Base-by-base conservation (phyloP, 2,113 vertebrate species). In the Cynopterus brachyotis region DNA sequence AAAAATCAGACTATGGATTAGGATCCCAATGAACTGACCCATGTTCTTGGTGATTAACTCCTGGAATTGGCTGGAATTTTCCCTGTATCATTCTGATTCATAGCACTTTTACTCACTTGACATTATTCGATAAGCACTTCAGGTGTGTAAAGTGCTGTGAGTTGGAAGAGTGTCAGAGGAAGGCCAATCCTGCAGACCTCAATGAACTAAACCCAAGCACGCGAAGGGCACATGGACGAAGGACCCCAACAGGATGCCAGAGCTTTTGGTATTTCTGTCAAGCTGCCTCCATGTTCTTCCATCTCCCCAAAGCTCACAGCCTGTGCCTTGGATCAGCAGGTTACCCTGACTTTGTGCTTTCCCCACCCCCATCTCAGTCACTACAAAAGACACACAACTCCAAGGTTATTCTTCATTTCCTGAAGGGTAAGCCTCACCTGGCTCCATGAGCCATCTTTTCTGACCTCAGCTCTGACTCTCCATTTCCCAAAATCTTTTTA, bases 221-320 rank as follows among this genome's bases (percentile, higher is more conserved):
- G 50, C 15, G 37, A 78, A 78, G 5, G 15, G 5, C 11, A 42
- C 0, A 0, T 12, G 55, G 40, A 17, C 1, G 16, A 11, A 1
- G 10, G 17, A 12, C 45, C 53, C 67, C 35, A 64, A 0, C 1
- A 60, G 17, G 16, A 37, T 9, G 45, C 13, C 7, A 37, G 50
- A 37, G 6, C 22, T 75, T n/a, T 15, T 7, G 15, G 28, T 9
- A 1, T 13, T 19, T 88, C 67, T 30, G 40, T 75, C 60, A 75
- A 2, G 13, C 22, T 73, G 47, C 8, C 45, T 40, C 28, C 4
- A 35, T 24, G 19, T 1, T 4, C 24, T 32, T 55, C 3, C 30
- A 57, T 67, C 79, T 28, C 55, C 30, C 13, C 67, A 30, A 13
- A 17, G 12, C 72, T 24, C 50, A 42, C 12, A 50, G 30, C 15